Evolutionary conservation across 2,113 vertebrate species (phyloP), one percentile per base, ranked within the genome.

Genomic region (Raja brachyura): DNA sequence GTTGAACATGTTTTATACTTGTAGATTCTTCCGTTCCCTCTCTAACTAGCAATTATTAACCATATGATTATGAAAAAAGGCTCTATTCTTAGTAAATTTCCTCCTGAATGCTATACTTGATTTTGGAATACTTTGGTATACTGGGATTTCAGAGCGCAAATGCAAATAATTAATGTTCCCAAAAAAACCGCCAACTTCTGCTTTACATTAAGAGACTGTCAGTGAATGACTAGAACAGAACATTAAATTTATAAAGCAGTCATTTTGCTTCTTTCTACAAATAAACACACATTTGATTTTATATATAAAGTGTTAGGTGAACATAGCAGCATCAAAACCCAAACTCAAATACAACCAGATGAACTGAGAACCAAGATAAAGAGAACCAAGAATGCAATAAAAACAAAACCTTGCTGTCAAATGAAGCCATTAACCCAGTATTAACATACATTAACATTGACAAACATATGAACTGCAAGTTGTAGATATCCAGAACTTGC

Each of bases 241-340:
- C 28, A 6, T 88, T 63, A 66, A n/a, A 88, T 63, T 86, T 86
- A 61, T 54, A 86, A 86, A 86, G 56, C 81, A 86, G 81, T 86
- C 25, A 1, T 59, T 59, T 68, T 11, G 39, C 39, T 25, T 28
- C 25, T 28, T n/a, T 61, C 81, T 61, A 28, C 54, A 85, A n/a
- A 28, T 85, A 59, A 28, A 11, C 25, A 48, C 39, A 48, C 4
- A 54, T 59, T 59, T 28, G 10, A 9, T 59, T 8, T 25, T 4
- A 59, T 85, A 25, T 59, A 85, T 10, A 85, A 73, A 20, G 18
- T 73, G 70, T 20, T 20, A 25, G 78, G 18, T 28, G n/a, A 25
- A 63, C 28, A 63, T 16, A 0, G 16, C 4, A n/a, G 25, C 25
- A 31, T 25, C 83, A 86, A 6, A n/a, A 28, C 28, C 61, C 59